Evolutionary conservation across 1,140 invertebrate species (phyloP).

Genomic region (Meteorus sp.): DNA sequence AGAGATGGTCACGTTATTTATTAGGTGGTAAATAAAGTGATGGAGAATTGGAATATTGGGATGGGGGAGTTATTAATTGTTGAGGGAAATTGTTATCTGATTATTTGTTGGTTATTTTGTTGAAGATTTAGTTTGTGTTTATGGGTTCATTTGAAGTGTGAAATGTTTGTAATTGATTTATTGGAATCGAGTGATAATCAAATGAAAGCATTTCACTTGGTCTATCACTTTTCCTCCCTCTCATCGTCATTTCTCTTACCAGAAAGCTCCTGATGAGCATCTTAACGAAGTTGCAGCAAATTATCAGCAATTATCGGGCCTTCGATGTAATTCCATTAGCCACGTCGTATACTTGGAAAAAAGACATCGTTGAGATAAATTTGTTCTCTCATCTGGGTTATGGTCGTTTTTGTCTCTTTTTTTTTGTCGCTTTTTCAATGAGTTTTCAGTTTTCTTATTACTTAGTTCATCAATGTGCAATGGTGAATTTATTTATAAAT

Average conservation of each 20-base stretch:
- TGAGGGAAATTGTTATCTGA: too few species aligned
- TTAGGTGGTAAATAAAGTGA: neutral
- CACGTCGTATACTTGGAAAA: conserved; percentile 48
- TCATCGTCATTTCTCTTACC: too few species aligned
- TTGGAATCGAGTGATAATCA: conserved; percentile 57
- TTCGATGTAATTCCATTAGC: conserved; percentile 57
- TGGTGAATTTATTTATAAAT: neutral
- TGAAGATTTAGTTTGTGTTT: neutral
- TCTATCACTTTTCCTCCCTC: conserved; percentile 38
- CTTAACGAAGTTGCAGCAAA: conserved; percentile 58
- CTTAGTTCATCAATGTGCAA: neutral
- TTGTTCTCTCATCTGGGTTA: conserved; percentile 43
- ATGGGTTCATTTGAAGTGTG: neutral
- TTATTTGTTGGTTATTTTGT: too few species aligned
- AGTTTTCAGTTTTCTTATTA: too few species aligned
- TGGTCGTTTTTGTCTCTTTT: conserved; percentile 2
- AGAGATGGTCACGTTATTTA: conserved; percentile 29
- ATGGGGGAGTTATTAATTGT: too few species aligned
- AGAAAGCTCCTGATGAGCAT: conserved; percentile 57
- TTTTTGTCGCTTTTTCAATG: conserved; percentile 11
- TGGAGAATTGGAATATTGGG: neutral
- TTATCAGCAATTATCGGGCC: conserved; percentile 60
- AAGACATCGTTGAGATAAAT: conserved; percentile 52
- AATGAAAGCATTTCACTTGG: conserved; percentile 58
- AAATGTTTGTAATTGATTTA: conserved; percentile 46